Base-by-base conservation (phyloP, 1,140 invertebrate species). In the Zaprionus ghesquierei region DNA sequence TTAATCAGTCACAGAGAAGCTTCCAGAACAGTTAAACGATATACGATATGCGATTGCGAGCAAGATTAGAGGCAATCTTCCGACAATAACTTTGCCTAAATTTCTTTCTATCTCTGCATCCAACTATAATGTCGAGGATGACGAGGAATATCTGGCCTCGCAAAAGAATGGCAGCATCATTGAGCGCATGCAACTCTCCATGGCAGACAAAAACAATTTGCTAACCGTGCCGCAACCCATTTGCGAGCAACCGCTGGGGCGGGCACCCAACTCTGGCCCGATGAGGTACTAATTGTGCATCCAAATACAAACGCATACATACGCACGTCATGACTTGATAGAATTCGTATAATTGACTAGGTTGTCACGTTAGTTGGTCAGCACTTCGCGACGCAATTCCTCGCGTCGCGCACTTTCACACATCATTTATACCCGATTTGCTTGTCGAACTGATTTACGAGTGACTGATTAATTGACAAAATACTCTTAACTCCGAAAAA, bases 41-140 rank as follows among this genome's bases (percentile, higher is more conserved):
- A n/a, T n/a, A n/a, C n/a, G n/a, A n/a, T n/a, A n/a, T n/a, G n/a
- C n/a, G n/a, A n/a, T n/a, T n/a, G n/a, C n/a, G n/a, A n/a, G n/a
- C n/a, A n/a, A n/a, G n/a, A n/a, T n/a, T n/a, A n/a, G n/a, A n/a
- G n/a, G n/a, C n/a, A n/a, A n/a, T n/a, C n/a, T n/a, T n/a, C n/a
- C n/a, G n/a, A n/a, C n/a, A n/a, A n/a, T n/a, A n/a, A n/a, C n/a
- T n/a, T n/a, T n/a, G n/a, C n/a, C n/a, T 44, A 58, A 44, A 3
- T 22, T 18, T 56, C 15, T 49, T 2, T 35, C 33, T 22, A 5
- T 13, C 18, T 44, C 20, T 51, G 5, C 41, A 92, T 91, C 91
- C 12, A 91, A 92, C 53, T 92, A 92, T 33, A 92, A 92, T 81
- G 87, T 90, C 25, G 91, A 92, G n/a, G 91, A 92, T 8, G 91